phyloP scores from a whole-genome alignment of 2,113 vertebrate genomes.

The human (Homo sapiens) region GRCh38 chrX:144420001-144420500 shows the following conservation, averaged over 20 bases:
- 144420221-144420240: constrained; percentile 54
- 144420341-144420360: constrained; percentile 49
- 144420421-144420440: constrained; percentile 35
- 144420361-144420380: constrained; percentile 67
- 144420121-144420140: neutral
- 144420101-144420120: neutral
- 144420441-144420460: neutral
- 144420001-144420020: neutral
- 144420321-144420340: constrained; percentile 62
- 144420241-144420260: constrained; percentile 14
- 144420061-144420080: neutral
- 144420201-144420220: constrained; percentile 52
- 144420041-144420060: neutral
- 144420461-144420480: constrained; percentile 50
- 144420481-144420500: neutral
- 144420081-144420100: neutral
- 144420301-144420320: constrained; percentile 55
- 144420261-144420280: constrained; percentile 53
- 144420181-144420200: neutral
- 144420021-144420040: neutral
- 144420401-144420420: constrained; percentile 69
- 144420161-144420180: neutral
- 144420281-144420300: constrained; percentile 50
- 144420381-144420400: constrained; percentile 55
- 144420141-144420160: neutral